Evolutionary conservation across 2,113 vertebrate species (phyloP).

Genomic region (Pristiophorus japonicus): DNA sequence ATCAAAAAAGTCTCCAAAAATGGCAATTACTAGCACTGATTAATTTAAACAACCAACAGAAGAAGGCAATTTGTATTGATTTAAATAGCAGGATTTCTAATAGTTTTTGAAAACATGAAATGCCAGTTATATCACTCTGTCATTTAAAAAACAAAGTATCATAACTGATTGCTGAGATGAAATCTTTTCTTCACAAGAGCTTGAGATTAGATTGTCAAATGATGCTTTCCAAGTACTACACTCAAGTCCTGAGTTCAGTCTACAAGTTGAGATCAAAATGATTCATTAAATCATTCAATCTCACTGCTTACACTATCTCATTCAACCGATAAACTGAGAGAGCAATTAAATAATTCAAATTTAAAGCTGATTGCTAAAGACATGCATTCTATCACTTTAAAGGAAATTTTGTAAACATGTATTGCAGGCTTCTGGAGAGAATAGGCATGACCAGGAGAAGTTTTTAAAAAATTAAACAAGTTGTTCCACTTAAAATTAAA

Average conservation of each 20-base stretch:
- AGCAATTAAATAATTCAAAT: not conserved
- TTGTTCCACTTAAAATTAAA: not conserved
- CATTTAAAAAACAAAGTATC: not conserved
- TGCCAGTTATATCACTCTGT: not conserved
- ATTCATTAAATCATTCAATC: constrained; percentile 2
- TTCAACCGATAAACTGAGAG: not conserved
- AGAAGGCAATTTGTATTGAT: constrained; percentile 8
- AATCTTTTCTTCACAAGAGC: not conserved
- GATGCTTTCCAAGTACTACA: not conserved
- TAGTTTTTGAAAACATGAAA: not conserved
- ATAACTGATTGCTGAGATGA: not conserved
- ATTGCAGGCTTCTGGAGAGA: not conserved
- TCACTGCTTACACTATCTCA: not conserved
- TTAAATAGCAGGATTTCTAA: not conserved
- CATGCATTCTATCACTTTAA: not conserved
- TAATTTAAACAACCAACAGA: constrained; percentile 8
- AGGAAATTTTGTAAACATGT: not conserved
- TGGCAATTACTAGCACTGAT: not conserved
- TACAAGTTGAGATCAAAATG: constrained; percentile 13
- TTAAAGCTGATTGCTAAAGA: not conserved
- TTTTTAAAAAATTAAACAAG: not conserved
- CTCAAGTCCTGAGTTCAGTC: constrained; percentile 13
- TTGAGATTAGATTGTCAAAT: constrained; percentile 18
- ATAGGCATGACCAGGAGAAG: not conserved
- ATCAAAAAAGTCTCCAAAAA: not conserved